Conservation (phyloP, 2,113 vertebrate genomes). For the Phyllostomus discolor region DNA sequence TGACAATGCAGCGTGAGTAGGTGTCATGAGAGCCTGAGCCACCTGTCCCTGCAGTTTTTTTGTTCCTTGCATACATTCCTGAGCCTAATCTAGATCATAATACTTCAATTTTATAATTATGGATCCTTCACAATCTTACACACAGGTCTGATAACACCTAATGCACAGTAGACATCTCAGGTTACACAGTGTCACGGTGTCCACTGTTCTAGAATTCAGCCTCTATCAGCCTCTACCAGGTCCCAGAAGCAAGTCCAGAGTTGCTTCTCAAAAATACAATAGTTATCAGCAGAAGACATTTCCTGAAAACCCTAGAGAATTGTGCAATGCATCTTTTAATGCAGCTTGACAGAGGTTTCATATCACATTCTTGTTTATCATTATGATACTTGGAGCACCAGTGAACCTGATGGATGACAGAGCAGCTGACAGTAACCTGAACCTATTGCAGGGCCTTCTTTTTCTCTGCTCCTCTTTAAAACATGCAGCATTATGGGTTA, state of each 20-base stretch:
- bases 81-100: background rate
- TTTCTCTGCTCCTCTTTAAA: background rate
- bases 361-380: background rate
- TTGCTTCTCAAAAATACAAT: background rate
- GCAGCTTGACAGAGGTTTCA: background rate
- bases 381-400: background rate
- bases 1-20: background rate
- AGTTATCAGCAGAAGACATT: background rate
- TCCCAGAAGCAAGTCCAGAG: background rate
- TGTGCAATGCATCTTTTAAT: background rate
- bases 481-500: background rate
- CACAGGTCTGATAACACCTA: background rate
- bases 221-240: background rate
- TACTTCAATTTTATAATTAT: background rate
- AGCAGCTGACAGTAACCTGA: background rate
- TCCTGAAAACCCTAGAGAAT: background rate
- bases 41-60: background rate
- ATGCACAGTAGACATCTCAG: background rate
- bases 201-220: background rate
- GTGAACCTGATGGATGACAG: background rate
- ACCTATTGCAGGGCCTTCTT: background rate
- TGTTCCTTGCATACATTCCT: background rate
- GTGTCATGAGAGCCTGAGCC: background rate
- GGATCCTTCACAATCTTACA: background rate
- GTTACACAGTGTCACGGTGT: background rate